Base-by-base conservation (phyloP, 2,888 invertebrate genomes). In the Celastrina argiolus region DNA sequence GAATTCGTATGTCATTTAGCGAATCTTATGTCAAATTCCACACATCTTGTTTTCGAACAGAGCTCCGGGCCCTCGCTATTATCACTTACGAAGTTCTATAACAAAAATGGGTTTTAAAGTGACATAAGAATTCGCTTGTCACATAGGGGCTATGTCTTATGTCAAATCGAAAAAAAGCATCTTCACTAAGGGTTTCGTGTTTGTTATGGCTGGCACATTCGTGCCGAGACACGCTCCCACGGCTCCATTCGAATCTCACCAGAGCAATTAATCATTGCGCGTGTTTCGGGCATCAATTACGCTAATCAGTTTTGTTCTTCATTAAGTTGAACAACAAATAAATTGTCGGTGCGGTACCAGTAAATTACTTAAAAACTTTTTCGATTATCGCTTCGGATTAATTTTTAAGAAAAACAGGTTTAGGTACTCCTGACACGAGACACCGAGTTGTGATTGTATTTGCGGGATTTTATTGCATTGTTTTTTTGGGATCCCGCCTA, bases 311-410 rank as follows among this genome's bases (percentile, higher is more conserved):
- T 51, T 51, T 51, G 22, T 51, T 26, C 22, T 26, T 51, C 51
- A 51, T 51, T 51, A 51, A 51, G 12, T 51, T 51, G 12, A 10
- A 12, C 5, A 22, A 51, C 51, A 45, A 45, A 45, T 51, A 12
- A 22, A 26, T 22, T 18, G 51, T 51, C 22, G 51, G 51, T 14
- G 51, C 12, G 10, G 45, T 16, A 22, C 22, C 51, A 51, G 22
- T 51, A 14, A 26, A 51, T 51, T 51, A 51, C 51, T 51, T 51
- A 51, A 51, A 36, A 51, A 51, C 22, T 51, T 51, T 51, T 51
- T 51, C 51, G 51, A 51, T 51, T 51, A 51, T 22, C 51, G 26
- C 22, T 51, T 51, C 2, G 51, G 18, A 22, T 51, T 51, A 26
- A 51, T 51, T 51, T 51, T 51, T 51, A 22, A 51, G 51, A 10